Evolutionary conservation across 2,888 invertebrate species (phyloP), one percentile per base, ranked within the genome.

Genomic region (Laspeyria flexula): DNA sequence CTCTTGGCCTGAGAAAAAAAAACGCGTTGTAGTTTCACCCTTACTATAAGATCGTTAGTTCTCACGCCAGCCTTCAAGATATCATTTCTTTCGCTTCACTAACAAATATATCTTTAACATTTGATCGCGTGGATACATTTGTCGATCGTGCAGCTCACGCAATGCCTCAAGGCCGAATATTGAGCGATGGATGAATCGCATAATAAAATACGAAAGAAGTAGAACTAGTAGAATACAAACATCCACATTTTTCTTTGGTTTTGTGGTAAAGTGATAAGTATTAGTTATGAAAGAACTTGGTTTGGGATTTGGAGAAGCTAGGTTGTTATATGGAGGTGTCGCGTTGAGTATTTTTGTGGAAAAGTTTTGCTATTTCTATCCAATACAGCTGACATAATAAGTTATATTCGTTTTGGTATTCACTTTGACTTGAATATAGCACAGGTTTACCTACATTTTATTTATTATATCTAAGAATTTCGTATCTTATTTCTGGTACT

Each of bases 131-230:
- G 70, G 43, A 46, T 51, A 38, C 45, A 42, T 52, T 38, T 12
- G 29, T 37, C 40, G 48, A 49, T 62, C 37, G 56, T 31, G 40
- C 37, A 46, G 42, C 47, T 33, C 67, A 70, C 63, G 71, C 60
- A 60, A 66, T 10, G 40, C 42, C 29, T 30, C 53, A 58, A 69
- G 59, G 70, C 38, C 39, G 31, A 51, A 47, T 58, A 69, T 51
- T 58, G 50, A 58, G 43, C 50, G 44, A 59, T 65, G 46, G 52
- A 53, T 56, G 55, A 51, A 50, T 37, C n/a, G 23, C 18, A 43
- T 67, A 31, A 35, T 43, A 52, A 55, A 65, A 48, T 43, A 43
- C 18, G 43, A 40, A 52, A 60, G 45, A 30, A 38, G 38, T 48
- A 46, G 29, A 7, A 27, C 0, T 48, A 41, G 21, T 45, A 30